Base-by-base conservation (phyloP, 2,113 vertebrate species). In the Glaucomys volans region DNA sequence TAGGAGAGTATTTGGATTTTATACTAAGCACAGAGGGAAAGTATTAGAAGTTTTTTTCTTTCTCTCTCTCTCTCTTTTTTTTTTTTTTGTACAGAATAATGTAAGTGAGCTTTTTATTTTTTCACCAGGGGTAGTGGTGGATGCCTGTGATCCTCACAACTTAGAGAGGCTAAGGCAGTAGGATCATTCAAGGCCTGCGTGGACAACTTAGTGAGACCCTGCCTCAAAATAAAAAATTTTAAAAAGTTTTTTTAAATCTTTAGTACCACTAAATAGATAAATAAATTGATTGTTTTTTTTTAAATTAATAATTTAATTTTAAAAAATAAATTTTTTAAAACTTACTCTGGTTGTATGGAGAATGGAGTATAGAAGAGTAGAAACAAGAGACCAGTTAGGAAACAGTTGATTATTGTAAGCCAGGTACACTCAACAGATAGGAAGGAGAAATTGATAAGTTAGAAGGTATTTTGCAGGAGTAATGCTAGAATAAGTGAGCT, bases 1-100 rank as follows among this genome's bases (percentile, higher is more conserved):
- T 52, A 75, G 50, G 22, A 76, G 59, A 87, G 57, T 87, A 17
- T 94, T 84, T 90, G 62, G 71, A 92, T 89, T 95, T 90, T 90
- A 66, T 90, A 94, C 13, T 74, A 77, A 89, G 52, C 44, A n/a
- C 83, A n/a, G 89, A 4, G 87, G 35, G 42, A 94, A 87, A 87
- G 12, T 28, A 86, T 32, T 57, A 40, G 82, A 64, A 20, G 57
- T 35, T 26, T 20, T 62, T 80, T 72, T 84, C 44, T 62, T 87
- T 40, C 37, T 18, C 80, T 44, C 77, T 42, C 37, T 10, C 80
- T 62, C 87, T 40, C 37, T 18, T 80, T 62, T 87, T 40, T 37
- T 18, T 80, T 44, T 77, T 42, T 37, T 10, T 88, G 24, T 35
- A 47, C 42, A 64, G 90, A 90, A n/a, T 71, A 90, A 75, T 79